Evolutionary conservation across 37 sponge, comb jelly and placozoan genomes (phyloP).

Genomic region (Beroe ovata): DNA sequence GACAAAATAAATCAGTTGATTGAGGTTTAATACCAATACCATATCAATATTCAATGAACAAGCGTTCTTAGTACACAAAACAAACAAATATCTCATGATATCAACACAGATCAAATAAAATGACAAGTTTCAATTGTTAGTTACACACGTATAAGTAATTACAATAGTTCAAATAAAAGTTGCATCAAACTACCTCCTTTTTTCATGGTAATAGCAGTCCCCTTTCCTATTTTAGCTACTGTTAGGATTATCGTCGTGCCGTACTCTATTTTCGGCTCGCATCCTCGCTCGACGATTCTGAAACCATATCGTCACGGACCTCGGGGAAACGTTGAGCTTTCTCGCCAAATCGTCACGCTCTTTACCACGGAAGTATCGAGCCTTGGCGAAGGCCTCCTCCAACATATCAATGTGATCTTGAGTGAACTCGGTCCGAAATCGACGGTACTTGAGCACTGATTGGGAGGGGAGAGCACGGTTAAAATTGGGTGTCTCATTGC

Average conservation of each 20-base stretch:
- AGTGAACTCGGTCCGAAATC: conserved; percentile 45
- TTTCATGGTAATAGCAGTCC: too few species aligned
- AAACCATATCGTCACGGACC: conserved; percentile 60
- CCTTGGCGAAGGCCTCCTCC: conserved; percentile 49
- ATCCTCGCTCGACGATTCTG: conserved; percentile 36
- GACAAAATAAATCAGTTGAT: too few species aligned
- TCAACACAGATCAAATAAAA: too few species aligned
- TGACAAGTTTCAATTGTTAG: too few species aligned
- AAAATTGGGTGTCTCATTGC: too few species aligned
- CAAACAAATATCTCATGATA: too few species aligned
- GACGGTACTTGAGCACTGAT: neutral
- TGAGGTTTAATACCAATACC: neutral
- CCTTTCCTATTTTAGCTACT: too few species aligned
- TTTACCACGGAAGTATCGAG: conserved; percentile 1
- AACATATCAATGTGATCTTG: neutral
- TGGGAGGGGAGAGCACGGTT: neutral
- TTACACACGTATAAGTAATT: too few species aligned
- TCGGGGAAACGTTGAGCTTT: conserved; percentile 27
- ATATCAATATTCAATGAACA: neutral
- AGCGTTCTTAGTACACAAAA: too few species aligned
- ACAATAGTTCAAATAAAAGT: too few species aligned
- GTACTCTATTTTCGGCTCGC: conserved; percentile 15
- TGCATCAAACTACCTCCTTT: too few species aligned
- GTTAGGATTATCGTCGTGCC: neutral
- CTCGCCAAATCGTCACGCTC: conserved; percentile 44